Evolutionary conservation across 2,888 invertebrate genomes (phyloP), one percentile per base, ranked within the genome.

Genomic region (Tenthredo scrophulariae): DNA sequence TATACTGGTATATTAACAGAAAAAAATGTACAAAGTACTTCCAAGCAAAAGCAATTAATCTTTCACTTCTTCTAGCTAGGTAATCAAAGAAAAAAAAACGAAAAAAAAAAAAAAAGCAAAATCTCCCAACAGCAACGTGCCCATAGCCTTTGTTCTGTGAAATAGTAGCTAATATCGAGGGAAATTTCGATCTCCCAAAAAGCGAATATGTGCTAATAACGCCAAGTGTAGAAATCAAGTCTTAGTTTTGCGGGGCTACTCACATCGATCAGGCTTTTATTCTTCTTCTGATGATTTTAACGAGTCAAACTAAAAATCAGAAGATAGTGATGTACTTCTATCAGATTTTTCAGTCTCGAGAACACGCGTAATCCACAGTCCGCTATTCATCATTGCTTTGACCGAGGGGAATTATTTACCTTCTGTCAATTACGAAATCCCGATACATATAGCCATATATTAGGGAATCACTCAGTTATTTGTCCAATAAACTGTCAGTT

Each of bases 21-120:
- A 18, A 37, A 72, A 37, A 37, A 40, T n/a, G 18, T 10, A 40
- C 72, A 33, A 9, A 40, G 18, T 72, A 18, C 37, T 37, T 37
- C n/a, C 72, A 10, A 37, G 37, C 18, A 40, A 72, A 40, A n/a
- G 72, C 40, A 40, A 72, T 72, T n/a, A 33, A 72, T 72, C 72
- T 72, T n/a, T 40, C 72, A n/a, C n/a, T 72, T 33, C 26, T 72
- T 40, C 72, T 10, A 2, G 7, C 37, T 72, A 7, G 54, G n/a
- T 1, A 54, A 18, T 15, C 0, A 18, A 37, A 37, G 7, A 0
- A 37, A 37, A 37, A 37, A 37, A 37, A 37, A 37, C 29, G 2
- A 2, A 29, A 3, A 15, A 13, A 2, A 70, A 70, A 37, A 37
- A 33, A 37, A 26, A 22, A 33, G 37, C 6, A 37, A 26, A 22